Evolutionary conservation across 2,797 vertebrate genomes (phyloP), one percentile per base, ranked within the genome.

Genomic region (Cheirogaleus major): DNA sequence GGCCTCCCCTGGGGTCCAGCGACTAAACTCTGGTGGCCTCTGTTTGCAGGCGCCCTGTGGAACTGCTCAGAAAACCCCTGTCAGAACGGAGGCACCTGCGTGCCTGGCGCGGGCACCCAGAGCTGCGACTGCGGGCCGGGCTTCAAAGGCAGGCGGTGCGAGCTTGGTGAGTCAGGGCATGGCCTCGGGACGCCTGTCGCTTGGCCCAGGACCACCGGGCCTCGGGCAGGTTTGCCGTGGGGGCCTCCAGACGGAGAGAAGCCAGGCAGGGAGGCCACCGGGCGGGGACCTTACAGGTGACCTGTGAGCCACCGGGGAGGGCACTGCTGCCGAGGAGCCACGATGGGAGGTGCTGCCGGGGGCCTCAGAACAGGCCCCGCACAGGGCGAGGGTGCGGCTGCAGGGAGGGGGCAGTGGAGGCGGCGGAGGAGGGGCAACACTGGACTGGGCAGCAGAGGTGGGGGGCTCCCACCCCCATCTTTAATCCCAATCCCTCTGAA

Each of bases 141-240:
- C 7, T 99, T 99, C 99, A 99, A 99, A 98, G 99, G 99, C 98
- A 98, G 98, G 86, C 98, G 98, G 98, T 99, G 99, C 86, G 99
- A 99, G 98, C 98, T 99, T 38, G 99, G 99, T 99, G 98, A 99
- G 99, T 99, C 70, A 35, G 2, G 4, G 20, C 70, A 48, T 48
- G 41, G 79, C 50, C 82, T 84, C 10, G 1, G 43, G 18, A 35
- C 1, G 1, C 23, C 52, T 25, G 8, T 25, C 2, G 11, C 41
- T 25, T 10, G 2, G 83, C 18, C 67, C 15, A 23, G 38, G 17
- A 69, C 15, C 17, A 4, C 69, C 12, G 5, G 17, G 52, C 70
- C 43, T 45, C 7, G 48, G 35, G 20, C 27, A 41, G 69, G 43
- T 41, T 35, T 38, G 48, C 27, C 59, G 27, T n/a, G 4, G 55